These are phyloP conservation scores for Margarornis squamiger DNA, from an alignment of 2,797 vertebrate genomes.

Conservation along the genomic window DNA sequence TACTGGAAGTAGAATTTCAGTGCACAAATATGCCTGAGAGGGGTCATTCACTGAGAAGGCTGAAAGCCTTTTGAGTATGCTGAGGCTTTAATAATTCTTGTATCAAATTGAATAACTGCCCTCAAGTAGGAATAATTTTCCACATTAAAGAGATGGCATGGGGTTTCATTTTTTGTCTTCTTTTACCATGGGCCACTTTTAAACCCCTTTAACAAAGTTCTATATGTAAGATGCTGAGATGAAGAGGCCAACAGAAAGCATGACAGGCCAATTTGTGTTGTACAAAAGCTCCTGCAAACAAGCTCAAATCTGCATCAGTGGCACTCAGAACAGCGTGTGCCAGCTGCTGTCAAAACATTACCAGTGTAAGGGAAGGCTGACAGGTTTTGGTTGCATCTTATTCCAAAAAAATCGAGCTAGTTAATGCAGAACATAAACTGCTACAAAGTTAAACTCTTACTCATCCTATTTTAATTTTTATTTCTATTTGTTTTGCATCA, in stretches of 20 bases:
- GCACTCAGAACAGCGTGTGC: not conserved
- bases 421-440: not conserved
- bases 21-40: not conserved
- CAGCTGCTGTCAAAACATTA: not conserved
- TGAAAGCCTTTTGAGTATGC: not conserved
- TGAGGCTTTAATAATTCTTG: slow-evolving; percentile 22
- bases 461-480: not conserved
- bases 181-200: not conserved
- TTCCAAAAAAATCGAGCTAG: not conserved
- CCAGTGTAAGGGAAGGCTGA: not conserved
- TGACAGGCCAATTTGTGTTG: not conserved
- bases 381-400: not conserved
- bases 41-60: not conserved
- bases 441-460: not conserved
- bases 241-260: not conserved
- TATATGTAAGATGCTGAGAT: not conserved
- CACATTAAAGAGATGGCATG: not conserved
- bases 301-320: not conserved
- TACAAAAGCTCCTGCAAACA: not conserved
- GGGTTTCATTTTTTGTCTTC: not conserved
- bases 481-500: not conserved
- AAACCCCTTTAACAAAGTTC: not conserved
- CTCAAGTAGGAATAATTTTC: slow-evolving; percentile 17
- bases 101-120: not conserved
- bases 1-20: not conserved